Conservation (phyloP, 2,888 invertebrate genomes). For the Drosophila parthenogenetica region DNA sequence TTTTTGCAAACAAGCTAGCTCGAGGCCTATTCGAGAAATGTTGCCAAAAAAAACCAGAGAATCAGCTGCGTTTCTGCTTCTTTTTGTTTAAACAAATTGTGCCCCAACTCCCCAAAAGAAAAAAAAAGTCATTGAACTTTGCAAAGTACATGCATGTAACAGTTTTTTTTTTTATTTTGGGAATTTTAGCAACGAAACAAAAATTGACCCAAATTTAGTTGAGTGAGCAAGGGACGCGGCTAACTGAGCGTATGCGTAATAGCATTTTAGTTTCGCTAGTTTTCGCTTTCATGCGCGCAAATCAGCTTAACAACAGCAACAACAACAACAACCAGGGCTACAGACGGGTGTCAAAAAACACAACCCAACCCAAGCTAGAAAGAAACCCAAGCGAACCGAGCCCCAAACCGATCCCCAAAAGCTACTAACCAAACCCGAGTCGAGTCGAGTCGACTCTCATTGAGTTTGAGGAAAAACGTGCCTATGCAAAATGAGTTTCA, state of each 20-base stretch:
- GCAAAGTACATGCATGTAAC: conserved; percentile 25
- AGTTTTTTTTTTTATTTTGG: conserved; percentile 26
- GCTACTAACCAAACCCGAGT: neutral
- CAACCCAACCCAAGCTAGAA: conserved; percentile 3
- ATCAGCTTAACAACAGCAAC: conserved; percentile 57
- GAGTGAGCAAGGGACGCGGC: conserved; percentile 36
- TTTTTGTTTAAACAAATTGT: conserved; percentile 35
- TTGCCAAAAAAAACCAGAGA: conserved; percentile 39
- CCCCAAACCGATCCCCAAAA: conserved; percentile 24
- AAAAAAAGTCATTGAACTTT: conserved; percentile 65
- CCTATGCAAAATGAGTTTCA: conserved; percentile 77
- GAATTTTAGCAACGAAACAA: conserved; percentile 22
- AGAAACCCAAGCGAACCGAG: conserved; percentile 5
- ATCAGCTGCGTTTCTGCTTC: conserved; percentile 55
- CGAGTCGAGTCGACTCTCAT: neutral
- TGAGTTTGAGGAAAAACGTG: conserved; percentile 61
- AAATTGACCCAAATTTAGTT: conserved; percentile 71
- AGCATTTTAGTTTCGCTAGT: conserved; percentile 77
- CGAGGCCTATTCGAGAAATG: conserved; percentile 43
- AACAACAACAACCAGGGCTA: conserved; percentile 22
- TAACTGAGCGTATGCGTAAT: conserved; percentile 77
- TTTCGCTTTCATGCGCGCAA: conserved; percentile 79
- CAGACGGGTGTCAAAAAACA: conserved; percentile 14
- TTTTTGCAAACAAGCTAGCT: conserved; percentile 56
- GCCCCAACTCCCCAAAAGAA: too few relatives aligned